Base-by-base conservation (phyloP, 2,888 invertebrate genomes). In the Camptogramma bilineatum region DNA sequence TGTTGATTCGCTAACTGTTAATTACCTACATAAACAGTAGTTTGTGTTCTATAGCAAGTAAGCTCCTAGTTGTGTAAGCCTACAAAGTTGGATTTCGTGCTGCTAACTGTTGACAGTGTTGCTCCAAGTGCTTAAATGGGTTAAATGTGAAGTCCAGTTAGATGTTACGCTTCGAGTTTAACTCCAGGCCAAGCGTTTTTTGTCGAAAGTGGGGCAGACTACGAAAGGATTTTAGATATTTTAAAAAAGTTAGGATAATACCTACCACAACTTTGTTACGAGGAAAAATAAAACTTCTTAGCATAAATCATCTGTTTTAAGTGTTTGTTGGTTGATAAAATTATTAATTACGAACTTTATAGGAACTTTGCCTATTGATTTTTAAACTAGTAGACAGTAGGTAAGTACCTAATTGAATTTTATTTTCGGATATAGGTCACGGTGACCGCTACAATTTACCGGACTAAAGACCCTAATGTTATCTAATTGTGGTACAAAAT, bases 61-160 rank as follows among this genome's bases (percentile, higher is more conserved):
- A 79, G 46, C 39, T 21, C 75, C 77, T 74, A 68, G 76, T 77
- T 73, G 68, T 71, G 70, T 70, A 71, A 81, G 74, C 76, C 70
- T 68, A 77, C 76, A 73, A 78, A 79, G 80, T 78, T 77, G 74
- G 64, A 73, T 76, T 75, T 72, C 68, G 75, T 74, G 73, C 77
- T 75, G 72, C 71, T 71, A 73, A 69, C 76, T 70, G 72, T 74
- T 72, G 74, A 34, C 52, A 47, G 52, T 7, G 52, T 44, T 31
- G 18, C 75, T 72, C 66, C 67, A 44, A 75, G 71, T 71, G 66
- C 63, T 68, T 72, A 77, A 77, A 70, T 74, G 70, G 66, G 71
- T 69, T 72, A 70, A 62, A 68, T 73, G 67, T 68, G 69, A 66
- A 69, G 21, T 21, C 48, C 48, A 48, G 44, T 48, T 48, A 48